phyloP scores from a whole-genome alignment of 1,140 invertebrate species.

The Psilanteris sp. region DNA sequence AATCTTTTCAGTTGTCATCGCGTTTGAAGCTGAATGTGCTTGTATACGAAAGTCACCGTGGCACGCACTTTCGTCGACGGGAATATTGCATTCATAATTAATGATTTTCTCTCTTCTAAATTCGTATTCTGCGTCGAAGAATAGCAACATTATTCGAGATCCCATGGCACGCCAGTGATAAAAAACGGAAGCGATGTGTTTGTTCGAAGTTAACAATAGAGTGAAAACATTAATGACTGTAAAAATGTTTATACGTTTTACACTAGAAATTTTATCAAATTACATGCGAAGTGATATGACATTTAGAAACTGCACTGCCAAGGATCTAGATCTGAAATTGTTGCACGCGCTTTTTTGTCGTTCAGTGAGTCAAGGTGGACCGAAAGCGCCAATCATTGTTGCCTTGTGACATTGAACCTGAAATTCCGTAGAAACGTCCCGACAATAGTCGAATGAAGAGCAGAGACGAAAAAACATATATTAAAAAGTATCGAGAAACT shows the following conservation, averaged over 20 bases:
- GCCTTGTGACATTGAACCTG: no score
- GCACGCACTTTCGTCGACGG: constrained; percentile 47
- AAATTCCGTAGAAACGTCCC: no score
- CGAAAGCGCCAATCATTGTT: background rate
- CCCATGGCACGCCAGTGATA: constrained; percentile 18
- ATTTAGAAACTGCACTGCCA: constrained; percentile 16
- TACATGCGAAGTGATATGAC: constrained; percentile 6
- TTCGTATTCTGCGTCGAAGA: constrained; percentile 42
- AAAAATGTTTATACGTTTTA: constrained; percentile 21
- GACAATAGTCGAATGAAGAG: no score
- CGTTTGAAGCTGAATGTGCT: no score
- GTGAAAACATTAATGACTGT: constrained; percentile 39
- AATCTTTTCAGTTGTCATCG: constrained; percentile 3
- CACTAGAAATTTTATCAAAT: constrained; percentile 22
- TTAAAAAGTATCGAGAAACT: no score
- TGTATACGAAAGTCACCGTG: constrained; percentile 37
- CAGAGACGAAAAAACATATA: no score
- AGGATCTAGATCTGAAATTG: constrained; percentile 6
- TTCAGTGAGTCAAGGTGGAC: background rate
- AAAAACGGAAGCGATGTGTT: constrained; percentile 44
- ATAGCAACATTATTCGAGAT: constrained; percentile 31
- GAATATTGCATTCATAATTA: constrained; percentile 44
- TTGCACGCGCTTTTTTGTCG: background rate
- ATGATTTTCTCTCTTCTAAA: constrained; percentile 44
- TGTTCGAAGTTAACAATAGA: constrained; percentile 41